Conservation (phyloP, 2,797 vertebrate genomes). For the Tenualosa thibaudeaui region DNA sequence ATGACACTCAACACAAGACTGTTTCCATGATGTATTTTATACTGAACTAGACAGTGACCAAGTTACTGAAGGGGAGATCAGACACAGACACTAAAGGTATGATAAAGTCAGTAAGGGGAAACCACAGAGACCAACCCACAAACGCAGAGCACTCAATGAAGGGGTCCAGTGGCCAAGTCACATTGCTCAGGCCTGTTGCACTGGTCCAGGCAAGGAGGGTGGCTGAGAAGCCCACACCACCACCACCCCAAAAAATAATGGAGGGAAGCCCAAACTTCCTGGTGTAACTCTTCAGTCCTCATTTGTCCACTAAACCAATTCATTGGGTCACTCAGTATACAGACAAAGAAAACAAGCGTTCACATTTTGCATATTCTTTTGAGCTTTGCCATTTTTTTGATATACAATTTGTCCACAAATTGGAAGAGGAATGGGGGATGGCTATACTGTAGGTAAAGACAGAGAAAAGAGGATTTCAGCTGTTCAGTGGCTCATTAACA, state of each 20-base stretch:
- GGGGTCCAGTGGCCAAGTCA: neutral
- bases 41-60: conserved; percentile 80
- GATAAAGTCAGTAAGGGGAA: conserved; percentile 24
- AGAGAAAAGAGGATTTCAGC: conserved; percentile 50
- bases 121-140: conserved; percentile 39
- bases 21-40: conserved; percentile 59
- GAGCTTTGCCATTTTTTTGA: conserved; percentile 66
- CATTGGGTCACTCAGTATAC: conserved; percentile 68
- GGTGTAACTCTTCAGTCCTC: conserved; percentile 54
- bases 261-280: conserved; percentile 46
- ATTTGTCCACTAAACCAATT: conserved; percentile 56
- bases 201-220: neutral
- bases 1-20: conserved; percentile 26
- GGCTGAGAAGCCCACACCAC: neutral
- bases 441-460: conserved; percentile 29
- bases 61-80: conserved; percentile 78
- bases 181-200: neutral
- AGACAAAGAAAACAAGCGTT: conserved; percentile 68
- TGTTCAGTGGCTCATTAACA: conserved; percentile 76
- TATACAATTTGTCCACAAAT: conserved; percentile 70
- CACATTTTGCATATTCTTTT: conserved; percentile 76
- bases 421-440: conserved; percentile 54
- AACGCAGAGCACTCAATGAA: conserved; percentile 49
- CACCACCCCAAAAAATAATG: neutral
- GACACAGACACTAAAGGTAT: conserved; percentile 69